These are phyloP conservation scores for Macroteleia sp. DNA, from an alignment of 2,888 invertebrate genomes.

Conservation along the genomic window DNA sequence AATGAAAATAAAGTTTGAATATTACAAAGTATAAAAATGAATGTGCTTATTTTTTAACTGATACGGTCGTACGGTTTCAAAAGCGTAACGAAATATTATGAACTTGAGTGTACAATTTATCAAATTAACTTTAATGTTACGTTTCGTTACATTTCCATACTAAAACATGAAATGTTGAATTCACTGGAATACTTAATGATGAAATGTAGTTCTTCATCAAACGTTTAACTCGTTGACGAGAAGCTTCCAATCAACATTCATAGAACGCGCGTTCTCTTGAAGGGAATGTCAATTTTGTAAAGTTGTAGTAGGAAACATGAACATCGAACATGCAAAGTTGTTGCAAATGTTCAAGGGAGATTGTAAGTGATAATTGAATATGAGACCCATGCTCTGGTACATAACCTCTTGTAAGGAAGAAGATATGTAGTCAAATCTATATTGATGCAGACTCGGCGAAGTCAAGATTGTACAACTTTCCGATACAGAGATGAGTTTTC, in stretches of 20 bases:
- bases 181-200: conserved; percentile 32
- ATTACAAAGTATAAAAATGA: too few species aligned
- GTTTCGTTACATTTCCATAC: background rate
- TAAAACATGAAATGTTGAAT: conserved; percentile 20
- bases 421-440: conserved; percentile 8
- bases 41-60: too few species aligned
- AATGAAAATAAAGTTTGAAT: too few species aligned
- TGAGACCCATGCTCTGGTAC: conserved; percentile 3
- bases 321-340: conserved; percentile 16
- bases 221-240: conserved; percentile 47
- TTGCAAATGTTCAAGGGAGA: conserved; percentile 26
- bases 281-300: conserved; percentile 43
- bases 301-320: conserved; percentile 18
- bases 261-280: conserved; percentile 7
- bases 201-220: conserved; percentile 39
- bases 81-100: too few species aligned
- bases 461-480: conserved; percentile 22
- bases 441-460: background rate
- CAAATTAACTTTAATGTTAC: background rate
- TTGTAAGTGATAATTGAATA: conserved; percentile 33
- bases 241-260: conserved; percentile 49
- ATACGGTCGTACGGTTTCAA: too few species aligned
- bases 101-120: too few species aligned
- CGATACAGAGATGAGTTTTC: conserved; percentile 27
- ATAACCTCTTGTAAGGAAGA: background rate